These are phyloP conservation scores for Periparus ater DNA, from an alignment of 2,797 vertebrate species.

Conservation along the genomic window DNA sequence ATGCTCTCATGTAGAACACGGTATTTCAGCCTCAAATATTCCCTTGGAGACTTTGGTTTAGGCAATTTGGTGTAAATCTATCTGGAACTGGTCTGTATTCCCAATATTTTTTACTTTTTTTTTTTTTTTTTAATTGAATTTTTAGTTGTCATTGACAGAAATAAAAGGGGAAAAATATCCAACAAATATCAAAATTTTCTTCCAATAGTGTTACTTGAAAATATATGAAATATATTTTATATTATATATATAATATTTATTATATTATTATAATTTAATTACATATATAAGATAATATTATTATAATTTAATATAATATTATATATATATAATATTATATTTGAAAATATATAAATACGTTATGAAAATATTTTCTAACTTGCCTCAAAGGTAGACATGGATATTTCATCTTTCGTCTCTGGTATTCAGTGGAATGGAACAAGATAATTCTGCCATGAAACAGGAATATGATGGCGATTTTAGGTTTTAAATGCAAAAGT, in stretches of 20 bases:
- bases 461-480: background rate
- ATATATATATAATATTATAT: no score
- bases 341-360: no score
- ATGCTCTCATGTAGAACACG: background rate
- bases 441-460: background rate
- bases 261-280: no score
- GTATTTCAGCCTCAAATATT: background rate
- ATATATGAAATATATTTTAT: no score
- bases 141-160: background rate
- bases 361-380: background rate
- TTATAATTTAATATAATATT: no score
- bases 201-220: background rate
- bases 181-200: background rate
- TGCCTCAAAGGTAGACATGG: background rate
- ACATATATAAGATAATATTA: no score
- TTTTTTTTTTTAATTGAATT: no score
- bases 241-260: no score
- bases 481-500: background rate
- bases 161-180: background rate
- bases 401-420: background rate
- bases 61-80: background rate
- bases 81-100: background rate
- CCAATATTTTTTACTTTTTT: background rate
- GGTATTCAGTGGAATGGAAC: background rate
- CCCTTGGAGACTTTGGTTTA: background rate